A percentile compares a stretch with the other conserved stretches of the same genome.
phyloP scores from a whole-genome alignment of 2,888 invertebrate genomes.

The Agriopis aurantiaria region DNA sequence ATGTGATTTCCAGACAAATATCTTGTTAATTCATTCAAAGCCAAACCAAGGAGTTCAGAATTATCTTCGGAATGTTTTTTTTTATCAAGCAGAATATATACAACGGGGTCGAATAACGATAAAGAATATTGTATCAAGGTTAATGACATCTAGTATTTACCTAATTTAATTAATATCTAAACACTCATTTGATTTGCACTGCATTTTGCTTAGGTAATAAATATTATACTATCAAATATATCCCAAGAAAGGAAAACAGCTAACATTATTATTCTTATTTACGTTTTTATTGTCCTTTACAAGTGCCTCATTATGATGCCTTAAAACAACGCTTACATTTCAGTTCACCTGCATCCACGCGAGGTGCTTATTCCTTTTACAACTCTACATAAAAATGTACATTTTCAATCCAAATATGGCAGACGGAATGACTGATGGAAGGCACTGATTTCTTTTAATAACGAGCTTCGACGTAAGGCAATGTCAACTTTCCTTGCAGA shows the following conservation, averaged over 20 bases:
- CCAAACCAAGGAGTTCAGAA: too few relatives aligned
- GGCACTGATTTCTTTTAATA: constrained; percentile 81
- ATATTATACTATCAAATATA: constrained; percentile 3
- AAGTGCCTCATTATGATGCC: constrained; percentile 59
- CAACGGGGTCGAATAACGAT: too few relatives aligned
- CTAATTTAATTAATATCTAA: too few relatives aligned
- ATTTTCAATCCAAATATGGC: constrained; percentile 75
- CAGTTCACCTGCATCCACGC: constrained; percentile 65
- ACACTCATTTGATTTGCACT: too few relatives aligned
- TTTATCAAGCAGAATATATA: too few relatives aligned
- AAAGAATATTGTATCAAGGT: too few relatives aligned
- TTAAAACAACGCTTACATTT: constrained; percentile 45
- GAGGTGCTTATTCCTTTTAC: constrained; percentile 70
- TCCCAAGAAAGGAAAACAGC: constrained; percentile 28
- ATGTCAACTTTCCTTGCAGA: constrained; percentile 79
- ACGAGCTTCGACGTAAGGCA: constrained; percentile 71
- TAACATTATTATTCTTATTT: constrained; percentile 30
- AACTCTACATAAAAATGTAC: constrained; percentile 69
- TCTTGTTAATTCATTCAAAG: too few relatives aligned
- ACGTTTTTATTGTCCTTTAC: constrained; percentile 42
- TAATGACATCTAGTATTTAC: too few relatives aligned
- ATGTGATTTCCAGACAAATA: too few relatives aligned
- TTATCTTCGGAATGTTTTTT: too few relatives aligned
- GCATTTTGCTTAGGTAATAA: too few relatives aligned
- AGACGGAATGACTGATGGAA: constrained; percentile 62